These are phyloP conservation scores for Caenorhabditis auriculariae DNA, from an alignment of 2,888 invertebrate genomes.

Conservation along the genomic window DNA sequence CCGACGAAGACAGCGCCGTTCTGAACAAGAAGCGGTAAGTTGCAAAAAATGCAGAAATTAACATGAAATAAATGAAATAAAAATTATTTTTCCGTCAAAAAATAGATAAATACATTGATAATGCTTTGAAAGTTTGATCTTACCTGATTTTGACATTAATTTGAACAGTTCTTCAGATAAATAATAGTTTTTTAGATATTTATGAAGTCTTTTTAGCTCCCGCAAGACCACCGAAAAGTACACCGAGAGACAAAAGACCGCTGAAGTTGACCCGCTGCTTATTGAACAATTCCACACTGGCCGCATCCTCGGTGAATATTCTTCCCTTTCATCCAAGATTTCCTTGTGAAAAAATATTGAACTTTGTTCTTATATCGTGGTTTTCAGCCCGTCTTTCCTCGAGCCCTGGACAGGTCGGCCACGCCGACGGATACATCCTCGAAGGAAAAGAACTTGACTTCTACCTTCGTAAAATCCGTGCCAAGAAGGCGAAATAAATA, in stretches of 20 bases:
- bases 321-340: too few species aligned
- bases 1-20: conserved; percentile 89
- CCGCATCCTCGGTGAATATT: conserved; percentile 79
- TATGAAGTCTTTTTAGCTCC: conserved; percentile 31
- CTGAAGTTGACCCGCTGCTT: conserved; percentile 88
- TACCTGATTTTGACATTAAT: too few species aligned
- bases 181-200: background rate
- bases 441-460: conserved; percentile 99
- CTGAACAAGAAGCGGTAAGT: conserved; percentile 87
- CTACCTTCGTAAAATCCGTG: conserved; percentile 71
- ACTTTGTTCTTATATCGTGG: too few species aligned
- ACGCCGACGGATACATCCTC: conserved; percentile 94
- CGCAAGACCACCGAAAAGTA: conserved; percentile 77
- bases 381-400: conserved; percentile 90
- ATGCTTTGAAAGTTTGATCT: too few species aligned
- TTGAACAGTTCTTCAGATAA: too few species aligned
- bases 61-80: too few species aligned
- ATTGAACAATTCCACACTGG: conserved; percentile 97
- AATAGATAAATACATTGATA: too few species aligned
- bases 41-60: too few species aligned
- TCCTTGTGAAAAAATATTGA: too few species aligned
- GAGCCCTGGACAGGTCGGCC: conserved; percentile 94
- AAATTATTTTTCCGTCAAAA: too few species aligned
- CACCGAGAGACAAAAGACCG: conserved; percentile 83
- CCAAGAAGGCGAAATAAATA: conserved; percentile 62